Evolutionary conservation across 2,113 vertebrate species (phyloP), one percentile per base, ranked within the genome.

Genomic region (Microtus ochrogaster): DNA sequence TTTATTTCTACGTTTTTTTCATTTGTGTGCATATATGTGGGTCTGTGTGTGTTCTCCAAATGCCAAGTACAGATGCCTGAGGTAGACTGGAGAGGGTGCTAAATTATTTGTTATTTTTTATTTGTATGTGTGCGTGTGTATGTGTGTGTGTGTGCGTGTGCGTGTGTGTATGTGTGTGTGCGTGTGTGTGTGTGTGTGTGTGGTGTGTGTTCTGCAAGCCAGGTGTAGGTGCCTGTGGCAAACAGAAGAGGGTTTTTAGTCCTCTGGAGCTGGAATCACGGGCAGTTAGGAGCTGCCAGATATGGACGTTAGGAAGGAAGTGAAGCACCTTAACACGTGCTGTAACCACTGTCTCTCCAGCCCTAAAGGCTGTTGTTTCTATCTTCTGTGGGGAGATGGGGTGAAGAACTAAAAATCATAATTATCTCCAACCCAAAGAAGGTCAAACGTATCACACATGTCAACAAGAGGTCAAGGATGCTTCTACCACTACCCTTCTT

Each of bases 391-490:
- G 9, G 1, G 3, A 65, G 47, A 30, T 0, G 6, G n/a, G 7
- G 24, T 85, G 47, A 24, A 7, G 66, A 86, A 79, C 13, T 76
- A 88, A 94, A 94, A 83, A 16, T 26, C 83, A 87, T 89, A 87
- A 76, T 89, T 94, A 93, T 93, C 36, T 90, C 39, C 65, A 52
- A 41, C 12, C 7, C 36, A 36, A 89, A 94, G 28, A 91, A 94
- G 13, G 77, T 68, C 73, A 83, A 47, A 36, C 90, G 16, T 24
- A 92, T 77, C 79, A n/a, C 52, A 47, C 9, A 33, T 92, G 47
- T 68, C 82, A 63, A 52, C 2, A n/a, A 47, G 36, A 11, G 47
- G 11, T 14, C 19, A 72, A 13, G 24, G 3, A 63, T 26, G 33
- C 44, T 92, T 84, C 52, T 63, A 21, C 8, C 39, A 12, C 74